Conservation (phyloP, 2,888 invertebrate species). For the Agrotis clavis region DNA sequence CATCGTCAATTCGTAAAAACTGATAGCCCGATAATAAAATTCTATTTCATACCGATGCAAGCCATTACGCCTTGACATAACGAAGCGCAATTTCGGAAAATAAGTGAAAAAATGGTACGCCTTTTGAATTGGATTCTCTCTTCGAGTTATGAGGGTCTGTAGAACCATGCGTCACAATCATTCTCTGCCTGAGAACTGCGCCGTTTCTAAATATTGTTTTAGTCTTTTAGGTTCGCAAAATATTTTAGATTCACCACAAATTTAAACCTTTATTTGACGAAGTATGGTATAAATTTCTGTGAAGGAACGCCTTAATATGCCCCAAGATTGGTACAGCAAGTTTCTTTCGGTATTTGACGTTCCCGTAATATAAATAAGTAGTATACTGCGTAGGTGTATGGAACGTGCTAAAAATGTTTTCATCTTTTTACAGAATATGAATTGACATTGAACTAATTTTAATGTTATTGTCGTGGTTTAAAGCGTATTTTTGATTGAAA, state of each 20-base stretch:
- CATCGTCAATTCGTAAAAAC: conserved; percentile 53
- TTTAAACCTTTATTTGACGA: conserved; percentile 41
- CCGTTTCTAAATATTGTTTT: conserved; percentile 79
- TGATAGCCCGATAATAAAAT: conserved; percentile 60
- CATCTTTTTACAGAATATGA: conserved; percentile 39
- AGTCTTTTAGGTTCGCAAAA: conserved; percentile 68
- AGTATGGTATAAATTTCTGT: conserved; percentile 48
- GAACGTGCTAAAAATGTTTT: conserved; percentile 42
- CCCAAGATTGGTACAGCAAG: conserved; percentile 63
- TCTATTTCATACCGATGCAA: conserved; percentile 63
- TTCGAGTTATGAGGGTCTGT: conserved; percentile 75
- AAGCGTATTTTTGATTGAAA: conserved; percentile 18
- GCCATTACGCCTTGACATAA: conserved; percentile 62
- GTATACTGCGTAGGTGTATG: conserved; percentile 43
- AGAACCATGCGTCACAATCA: conserved; percentile 80
- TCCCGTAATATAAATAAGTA: conserved; percentile 64
- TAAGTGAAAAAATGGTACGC: conserved; percentile 70
- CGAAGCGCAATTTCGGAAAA: conserved; percentile 68
- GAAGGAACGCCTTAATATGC: conserved; percentile 42
- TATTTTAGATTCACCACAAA: conserved; percentile 51
- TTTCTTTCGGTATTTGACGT: conserved; percentile 74
- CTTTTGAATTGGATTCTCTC: conserved; percentile 72
- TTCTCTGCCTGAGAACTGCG: conserved; percentile 78
- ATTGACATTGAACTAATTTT: conserved; percentile 29
- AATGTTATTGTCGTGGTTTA: conserved; percentile 8